Percentiles rank a stretch among this genome's conserved stretches.
Conservation (phyloP, 2,888 invertebrate genomes). For the Lasioglossum leucozonium region DNA sequence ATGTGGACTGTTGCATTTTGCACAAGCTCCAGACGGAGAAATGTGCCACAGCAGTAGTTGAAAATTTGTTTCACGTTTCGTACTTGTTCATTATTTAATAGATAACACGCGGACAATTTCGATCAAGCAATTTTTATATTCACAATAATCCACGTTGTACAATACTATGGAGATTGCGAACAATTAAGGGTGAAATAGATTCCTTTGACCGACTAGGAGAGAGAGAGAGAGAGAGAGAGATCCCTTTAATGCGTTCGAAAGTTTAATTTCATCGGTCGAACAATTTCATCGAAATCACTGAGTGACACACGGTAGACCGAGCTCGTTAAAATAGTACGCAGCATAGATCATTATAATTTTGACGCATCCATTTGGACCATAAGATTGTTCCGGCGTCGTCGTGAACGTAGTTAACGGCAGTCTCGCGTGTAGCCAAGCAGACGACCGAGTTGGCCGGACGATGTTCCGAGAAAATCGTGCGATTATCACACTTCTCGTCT, state of each 20-base stretch:
- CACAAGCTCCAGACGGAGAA: not conserved
- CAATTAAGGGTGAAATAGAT: not conserved
- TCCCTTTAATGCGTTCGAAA: not conserved
- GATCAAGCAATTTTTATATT: not conserved
- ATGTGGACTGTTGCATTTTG: not conserved
- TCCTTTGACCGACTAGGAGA: not conserved
- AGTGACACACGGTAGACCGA: not conserved
- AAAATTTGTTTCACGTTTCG: not conserved
- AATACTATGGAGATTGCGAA: not conserved
- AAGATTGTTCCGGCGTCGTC: not conserved
- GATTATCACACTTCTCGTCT: not conserved
- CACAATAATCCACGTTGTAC: not conserved
- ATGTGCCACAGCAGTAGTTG: not conserved
- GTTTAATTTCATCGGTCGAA: not conserved
- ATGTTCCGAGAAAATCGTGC: not conserved
- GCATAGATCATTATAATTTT: conserved; percentile 24
- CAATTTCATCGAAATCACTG: not conserved
- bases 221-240: not conserved
- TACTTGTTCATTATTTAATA: not conserved
- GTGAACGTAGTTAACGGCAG: conserved; percentile 7
- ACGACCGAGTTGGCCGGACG: conserved; percentile 15
- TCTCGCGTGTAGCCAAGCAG: not conserved
- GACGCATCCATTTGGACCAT: not conserved
- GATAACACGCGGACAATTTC: not conserved
- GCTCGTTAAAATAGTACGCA: conserved; percentile 18